Evolutionary conservation across 2,888 invertebrate species (phyloP).

Genomic region (Pardosa pseudoannulata): DNA sequence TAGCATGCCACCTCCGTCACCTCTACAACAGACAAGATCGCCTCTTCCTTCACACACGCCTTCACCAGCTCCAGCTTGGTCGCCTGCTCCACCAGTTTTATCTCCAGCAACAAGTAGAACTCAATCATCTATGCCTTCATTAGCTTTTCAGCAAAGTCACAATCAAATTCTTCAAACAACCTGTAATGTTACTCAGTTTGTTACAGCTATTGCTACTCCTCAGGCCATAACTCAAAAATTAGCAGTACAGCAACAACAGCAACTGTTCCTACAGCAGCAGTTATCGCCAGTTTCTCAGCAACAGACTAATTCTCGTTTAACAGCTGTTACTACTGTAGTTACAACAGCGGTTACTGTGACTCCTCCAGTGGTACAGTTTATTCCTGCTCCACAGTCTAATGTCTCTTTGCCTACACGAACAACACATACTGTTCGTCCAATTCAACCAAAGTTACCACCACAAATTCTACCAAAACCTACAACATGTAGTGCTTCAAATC

Average conservation of each 20-base stretch:
- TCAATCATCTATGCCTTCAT: conserved; percentile 41
- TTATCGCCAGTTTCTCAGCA: conserved; percentile 35
- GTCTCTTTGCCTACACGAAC: conserved; percentile 50
- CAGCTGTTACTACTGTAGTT: conserved; percentile 39
- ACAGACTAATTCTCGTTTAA: conserved; percentile 25
- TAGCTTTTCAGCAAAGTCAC: conserved; percentile 63
- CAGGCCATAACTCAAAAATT: conserved; percentile 62
- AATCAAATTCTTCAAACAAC: conserved; percentile 65
- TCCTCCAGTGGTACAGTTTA: conserved; percentile 63
- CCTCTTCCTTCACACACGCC: conserved; percentile 71
- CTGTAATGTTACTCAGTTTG: conserved; percentile 58
- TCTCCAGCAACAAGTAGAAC: conserved; percentile 51
- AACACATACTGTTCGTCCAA: conserved; percentile 78
- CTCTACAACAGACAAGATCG: conserved; percentile 63
- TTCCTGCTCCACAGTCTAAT: conserved; percentile 48
- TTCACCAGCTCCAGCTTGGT: conserved; percentile 68
- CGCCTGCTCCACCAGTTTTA: conserved; percentile 59
- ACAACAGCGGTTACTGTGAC: conserved; percentile 32
- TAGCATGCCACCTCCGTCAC: conserved; percentile 72
- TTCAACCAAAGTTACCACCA: conserved; percentile 81
- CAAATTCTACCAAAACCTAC: conserved; percentile 76
- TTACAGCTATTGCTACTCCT: conserved; percentile 47
- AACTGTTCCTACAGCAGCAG: conserved; percentile 29
- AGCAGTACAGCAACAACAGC: conserved; percentile 32
- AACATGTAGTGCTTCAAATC: conserved; percentile 55